phyloP scores from a whole-genome alignment of 1,140 invertebrate species.

The Mactra quadrangularis region DNA sequence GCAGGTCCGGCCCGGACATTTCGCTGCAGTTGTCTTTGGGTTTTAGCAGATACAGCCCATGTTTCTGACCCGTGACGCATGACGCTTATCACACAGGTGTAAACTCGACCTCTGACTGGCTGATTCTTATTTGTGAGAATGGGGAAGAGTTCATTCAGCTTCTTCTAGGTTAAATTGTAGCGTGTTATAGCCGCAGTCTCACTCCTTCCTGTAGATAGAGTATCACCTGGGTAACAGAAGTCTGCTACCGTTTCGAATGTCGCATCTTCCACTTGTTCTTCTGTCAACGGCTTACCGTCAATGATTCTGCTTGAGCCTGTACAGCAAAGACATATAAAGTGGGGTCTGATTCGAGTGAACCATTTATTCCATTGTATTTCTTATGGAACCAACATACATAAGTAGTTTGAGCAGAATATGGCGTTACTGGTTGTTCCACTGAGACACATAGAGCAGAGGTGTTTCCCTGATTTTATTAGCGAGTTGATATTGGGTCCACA shows the following conservation, averaged over 20 bases:
- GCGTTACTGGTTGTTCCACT: background rate
- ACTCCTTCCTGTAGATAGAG: background rate
- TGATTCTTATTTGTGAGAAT: constrained; percentile 8
- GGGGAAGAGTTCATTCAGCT: background rate
- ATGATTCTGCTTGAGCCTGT: background rate
- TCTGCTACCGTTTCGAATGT: background rate
- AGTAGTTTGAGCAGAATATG: constrained; percentile 4
- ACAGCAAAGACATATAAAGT: background rate
- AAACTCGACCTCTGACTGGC: background rate
- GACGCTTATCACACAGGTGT: too few relatives aligned
- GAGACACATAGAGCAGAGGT: background rate
- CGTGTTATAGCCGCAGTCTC: background rate
- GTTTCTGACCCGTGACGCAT: background rate
- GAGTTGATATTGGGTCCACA: background rate
- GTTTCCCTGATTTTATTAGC: constrained; percentile 2
- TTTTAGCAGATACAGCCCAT: too few relatives aligned
- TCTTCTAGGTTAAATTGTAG: constrained; percentile 2
- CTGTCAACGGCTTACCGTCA: constrained; percentile 3
- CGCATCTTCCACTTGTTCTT: background rate
- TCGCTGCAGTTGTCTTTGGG: too few relatives aligned
- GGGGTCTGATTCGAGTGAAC: background rate
- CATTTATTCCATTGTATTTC: background rate
- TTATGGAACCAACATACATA: background rate
- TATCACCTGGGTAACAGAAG: constrained; percentile 11
- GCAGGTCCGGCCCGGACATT: too few relatives aligned